Base-by-base conservation (phyloP, 1,140 invertebrate species). In the Triops cancriformis region DNA sequence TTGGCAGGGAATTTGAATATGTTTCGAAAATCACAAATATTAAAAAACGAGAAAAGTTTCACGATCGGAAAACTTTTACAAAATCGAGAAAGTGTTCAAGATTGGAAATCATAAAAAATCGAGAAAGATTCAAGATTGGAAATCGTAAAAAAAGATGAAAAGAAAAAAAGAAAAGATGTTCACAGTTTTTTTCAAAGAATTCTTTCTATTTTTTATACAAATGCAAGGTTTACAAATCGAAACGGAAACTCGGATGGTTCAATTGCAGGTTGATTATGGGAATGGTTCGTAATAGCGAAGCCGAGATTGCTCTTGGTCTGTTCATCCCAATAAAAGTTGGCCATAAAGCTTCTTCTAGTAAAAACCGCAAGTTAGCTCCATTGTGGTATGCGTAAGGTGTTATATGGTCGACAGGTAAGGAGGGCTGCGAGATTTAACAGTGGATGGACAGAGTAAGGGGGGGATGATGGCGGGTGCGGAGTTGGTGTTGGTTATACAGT, bases 371-470 rank as follows among this genome's bases (percentile, higher is more conserved):
- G 51, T 64, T 37, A 37, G 31, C 31, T 64, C 51, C 23, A 14
- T 64, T 64, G 51, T 64, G 51, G 51, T 64, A 64, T 64, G 14
- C 51, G 51, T 64, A 64, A 64, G 51, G 51, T 64, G 51, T 64
- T 64, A 64, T 64, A 64, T 64, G 51, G 51, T 64, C 51, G 51
- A 64, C 51, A 64, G 51, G 51, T 64, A 64, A 3, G 51, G 23
- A 64, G 51, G 51, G 23, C 51, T 64, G 23, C 18, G 51, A 23
- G 23, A 64, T 0, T 64, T 23, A 64, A 64, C 31, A 37, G 31
- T 37, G 31, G 31, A 37, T 37, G 31, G 31, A 37, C 31, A 7
- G 31, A 37, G n/a, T 7, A 37, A 64, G 23, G 14, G n/a, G 2
- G 51, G 51, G 51, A n/a, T 64, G 51, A 64, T 64, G 18, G 14